Percentiles rank a stretch among this genome's conserved stretches.
Evolutionary conservation across 2,888 invertebrate genomes (phyloP).

Genomic region (Chloromyia formosa): DNA sequence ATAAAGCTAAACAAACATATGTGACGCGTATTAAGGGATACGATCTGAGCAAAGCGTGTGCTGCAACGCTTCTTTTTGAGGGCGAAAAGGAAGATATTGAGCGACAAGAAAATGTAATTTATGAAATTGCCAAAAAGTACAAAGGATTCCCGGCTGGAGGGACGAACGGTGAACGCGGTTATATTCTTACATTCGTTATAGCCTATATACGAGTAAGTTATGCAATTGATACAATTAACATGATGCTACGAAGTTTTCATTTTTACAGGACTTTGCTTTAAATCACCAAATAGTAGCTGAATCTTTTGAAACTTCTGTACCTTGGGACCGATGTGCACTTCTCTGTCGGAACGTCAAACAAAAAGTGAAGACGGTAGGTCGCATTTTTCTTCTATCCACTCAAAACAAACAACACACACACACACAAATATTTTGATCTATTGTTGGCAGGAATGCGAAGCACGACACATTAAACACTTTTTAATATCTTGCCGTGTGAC

Average conservation of each 20-base stretch:
- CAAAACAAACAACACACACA: not conserved
- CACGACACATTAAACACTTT: slow-evolving; percentile 69
- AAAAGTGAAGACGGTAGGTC: slow-evolving; percentile 69
- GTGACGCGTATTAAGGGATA: slow-evolving; percentile 89
- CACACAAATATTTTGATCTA: not conserved
- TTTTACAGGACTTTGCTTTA: slow-evolving; percentile 84
- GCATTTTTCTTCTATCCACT: not conserved
- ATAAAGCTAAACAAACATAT: slow-evolving; percentile 85
- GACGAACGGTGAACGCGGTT: slow-evolving; percentile 93
- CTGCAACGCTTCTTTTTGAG: slow-evolving; percentile 94
- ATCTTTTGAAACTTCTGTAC: slow-evolving; percentile 98
- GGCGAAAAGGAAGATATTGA: slow-evolving; percentile 78
- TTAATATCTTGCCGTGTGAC: slow-evolving; percentile 87
- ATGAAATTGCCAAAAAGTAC: slow-evolving; percentile 77
- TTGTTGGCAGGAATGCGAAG: slow-evolving; percentile 67
- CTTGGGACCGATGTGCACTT: slow-evolving; percentile 88
- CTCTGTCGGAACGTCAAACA: slow-evolving; percentile 92
- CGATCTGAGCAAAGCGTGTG: slow-evolving; percentile 81
- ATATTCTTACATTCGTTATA: slow-evolving; percentile 95
- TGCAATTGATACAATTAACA: too few species aligned
- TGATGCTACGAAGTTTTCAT: too few species aligned
- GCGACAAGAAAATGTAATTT: slow-evolving; percentile 78
- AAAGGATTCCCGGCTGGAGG: slow-evolving; percentile 92
- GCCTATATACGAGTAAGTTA: slow-evolving; percentile 90
- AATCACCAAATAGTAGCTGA: slow-evolving; percentile 90